Conservation (phyloP, 2,113 vertebrate genomes). For the Ctenomys sociabilis region DNA sequence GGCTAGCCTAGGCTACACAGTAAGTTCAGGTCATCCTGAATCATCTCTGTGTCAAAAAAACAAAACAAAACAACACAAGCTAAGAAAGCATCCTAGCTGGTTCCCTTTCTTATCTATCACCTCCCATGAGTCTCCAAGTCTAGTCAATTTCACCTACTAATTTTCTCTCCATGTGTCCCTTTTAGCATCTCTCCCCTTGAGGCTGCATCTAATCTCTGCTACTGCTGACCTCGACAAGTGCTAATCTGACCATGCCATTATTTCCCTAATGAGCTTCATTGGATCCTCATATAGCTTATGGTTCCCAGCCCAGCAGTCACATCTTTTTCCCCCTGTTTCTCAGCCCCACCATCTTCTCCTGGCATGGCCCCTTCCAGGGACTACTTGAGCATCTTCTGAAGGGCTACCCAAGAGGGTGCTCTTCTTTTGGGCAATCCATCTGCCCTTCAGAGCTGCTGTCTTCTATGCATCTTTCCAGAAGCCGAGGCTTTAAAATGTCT, state of each 20-base stretch:
- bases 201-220: background rate
- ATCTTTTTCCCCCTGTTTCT: background rate
- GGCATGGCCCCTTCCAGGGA: background rate
- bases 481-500: background rate
- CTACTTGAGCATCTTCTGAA: background rate
- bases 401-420: background rate
- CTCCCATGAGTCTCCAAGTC: background rate
- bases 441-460: background rate
- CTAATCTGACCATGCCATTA: background rate
- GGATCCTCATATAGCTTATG: background rate
- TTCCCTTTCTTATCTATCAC: background rate
- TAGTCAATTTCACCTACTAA: background rate
- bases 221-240: background rate
- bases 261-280: background rate
- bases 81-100: background rate
- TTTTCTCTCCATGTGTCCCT: background rate
- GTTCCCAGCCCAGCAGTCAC: background rate
- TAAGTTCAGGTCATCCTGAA: background rate
- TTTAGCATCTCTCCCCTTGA: fast-evolving
- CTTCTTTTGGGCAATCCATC: background rate
- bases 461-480: background rate
- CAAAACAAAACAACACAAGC: background rate
- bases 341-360: too few relatives aligned
- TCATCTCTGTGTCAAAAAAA: background rate
- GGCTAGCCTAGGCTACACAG: background rate